Conservation (phyloP, 2,888 invertebrate genomes). For the Disparrhopalites patrizii region DNA sequence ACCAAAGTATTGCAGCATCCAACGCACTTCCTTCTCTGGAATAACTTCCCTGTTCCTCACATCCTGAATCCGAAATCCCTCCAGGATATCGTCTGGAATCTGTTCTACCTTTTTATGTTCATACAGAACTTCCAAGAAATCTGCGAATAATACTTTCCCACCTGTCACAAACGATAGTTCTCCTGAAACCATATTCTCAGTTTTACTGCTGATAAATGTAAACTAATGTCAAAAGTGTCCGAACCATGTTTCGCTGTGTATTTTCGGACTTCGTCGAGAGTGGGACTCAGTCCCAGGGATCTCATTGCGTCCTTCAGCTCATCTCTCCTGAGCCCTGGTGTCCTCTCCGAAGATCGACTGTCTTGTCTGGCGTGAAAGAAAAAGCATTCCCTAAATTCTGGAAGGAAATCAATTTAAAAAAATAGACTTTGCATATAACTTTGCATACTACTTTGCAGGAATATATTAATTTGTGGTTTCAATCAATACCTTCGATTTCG, state of each 20-base stretch:
- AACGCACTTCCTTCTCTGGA: not conserved
- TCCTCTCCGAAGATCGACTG: not conserved
- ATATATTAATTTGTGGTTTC: not conserved
- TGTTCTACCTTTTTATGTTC: slow-evolving; percentile 9
- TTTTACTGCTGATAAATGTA: not conserved
- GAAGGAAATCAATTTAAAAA: too few relatives aligned
- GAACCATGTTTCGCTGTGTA: not conserved
- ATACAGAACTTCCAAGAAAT: slow-evolving; percentile 12
- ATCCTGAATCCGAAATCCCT: slow-evolving; percentile 11
- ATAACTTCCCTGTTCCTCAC: not conserved
- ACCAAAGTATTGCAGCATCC: not conserved
- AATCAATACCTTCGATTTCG: slow-evolving; percentile 14
- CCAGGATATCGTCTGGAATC: slow-evolving; percentile 14
- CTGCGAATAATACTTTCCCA: slow-evolving; percentile 6
- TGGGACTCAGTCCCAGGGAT: slow-evolving; percentile 4
- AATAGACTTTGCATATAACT: not conserved
- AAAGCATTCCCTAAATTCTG: slow-evolving; percentile 10
- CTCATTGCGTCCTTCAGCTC: slow-evolving; percentile 5
- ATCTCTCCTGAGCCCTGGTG: not conserved
- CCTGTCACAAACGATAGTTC: too few relatives aligned
- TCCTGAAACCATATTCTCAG: too few relatives aligned
- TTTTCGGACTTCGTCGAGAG: slow-evolving; percentile 3
- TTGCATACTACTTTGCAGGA: too few relatives aligned
- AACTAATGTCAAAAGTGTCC: not conserved
- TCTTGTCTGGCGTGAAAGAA: not conserved